Conservation (phyloP, 2,113 vertebrate species). For the Sula dactylatra region DNA sequence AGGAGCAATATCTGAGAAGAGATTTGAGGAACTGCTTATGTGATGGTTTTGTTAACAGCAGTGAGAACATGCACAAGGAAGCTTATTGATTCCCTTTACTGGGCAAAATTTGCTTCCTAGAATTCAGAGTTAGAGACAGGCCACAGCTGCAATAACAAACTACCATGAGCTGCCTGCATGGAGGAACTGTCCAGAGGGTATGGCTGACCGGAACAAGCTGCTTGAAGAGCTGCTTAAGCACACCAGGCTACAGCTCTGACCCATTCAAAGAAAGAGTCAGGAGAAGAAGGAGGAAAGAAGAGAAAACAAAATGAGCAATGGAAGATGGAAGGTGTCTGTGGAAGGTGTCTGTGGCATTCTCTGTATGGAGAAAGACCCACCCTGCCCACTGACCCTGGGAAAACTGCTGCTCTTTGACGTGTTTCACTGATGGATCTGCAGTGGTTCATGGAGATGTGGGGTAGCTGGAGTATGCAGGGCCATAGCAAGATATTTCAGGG, state of each 20-base stretch:
- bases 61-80: slow-evolving; percentile 5
- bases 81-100: slow-evolving; percentile 38
- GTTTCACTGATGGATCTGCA: not conserved
- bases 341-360: not conserved
- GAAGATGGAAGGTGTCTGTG: not conserved
- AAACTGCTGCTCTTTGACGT: not conserved
- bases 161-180: rapidly evolving
- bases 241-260: not conserved
- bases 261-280: not conserved
- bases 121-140: not conserved
- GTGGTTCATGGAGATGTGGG: not conserved
- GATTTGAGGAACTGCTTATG: slow-evolving; percentile 32
- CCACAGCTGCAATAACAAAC: not conserved
- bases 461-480: not conserved
- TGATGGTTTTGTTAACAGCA: slow-evolving; percentile 43
- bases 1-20: not conserved
- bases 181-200: not conserved
- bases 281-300: not conserved
- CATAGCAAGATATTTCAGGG: not conserved
- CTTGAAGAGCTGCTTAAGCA: not conserved
- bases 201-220: not conserved
- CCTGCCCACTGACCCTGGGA: not conserved
- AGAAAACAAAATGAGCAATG: not conserved
- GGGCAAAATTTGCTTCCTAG: slow-evolving; percentile 19
- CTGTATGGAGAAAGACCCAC: not conserved